Evolutionary conservation across 1,140 invertebrate species (phyloP), one percentile per base, ranked within the genome.

Genomic region (Elymnias hypermnestra): DNA sequence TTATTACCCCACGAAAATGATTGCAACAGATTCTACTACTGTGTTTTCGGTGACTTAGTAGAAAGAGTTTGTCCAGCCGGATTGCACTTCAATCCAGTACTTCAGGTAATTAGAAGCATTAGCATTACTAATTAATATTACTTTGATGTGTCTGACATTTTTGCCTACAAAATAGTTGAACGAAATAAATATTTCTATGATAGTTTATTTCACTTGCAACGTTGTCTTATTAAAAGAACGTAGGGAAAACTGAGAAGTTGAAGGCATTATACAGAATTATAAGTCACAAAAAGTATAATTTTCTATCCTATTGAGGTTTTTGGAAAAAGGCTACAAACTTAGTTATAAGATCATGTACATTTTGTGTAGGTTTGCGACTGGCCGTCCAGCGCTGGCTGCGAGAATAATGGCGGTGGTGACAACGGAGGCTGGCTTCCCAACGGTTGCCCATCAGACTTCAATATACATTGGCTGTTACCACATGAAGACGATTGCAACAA

Each of bases 361-460:
- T 8, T 43, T 7, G 26, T 38, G 3, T 12, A 74, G 71, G 55
- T 54, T 1, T 74, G 71, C 10, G 66, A 65, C 23, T 63, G 55
- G 54, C 56, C 66, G 4, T 13, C 28, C 3, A 53, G 54, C 14
- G 63, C 50, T 26, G 63, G 26, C 2, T 54, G 61, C 18, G 47
- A 10, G 3, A 35, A 5, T 36, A 39, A 23, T 7, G 46, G 47
- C 1, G 39, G 21, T 2, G 45, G 42, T 0, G 39, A 31, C 1
- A 48, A 29, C 5, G 38, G 41, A 0, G 40, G 17, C 6, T 22
- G 21, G 6, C 9, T 43, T 4, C 50, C 53, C 0, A 44, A 53
- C 17, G 53, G 50, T 7, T 63, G 60, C 35, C 49, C 60, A 3
- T 25, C 37, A 5, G 26, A 59, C 26, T 47, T 38, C n/a, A 1